These are phyloP conservation scores for Cryptosula pallasiana DNA, from an alignment of 2,888 invertebrate genomes.

Conservation along the genomic window DNA sequence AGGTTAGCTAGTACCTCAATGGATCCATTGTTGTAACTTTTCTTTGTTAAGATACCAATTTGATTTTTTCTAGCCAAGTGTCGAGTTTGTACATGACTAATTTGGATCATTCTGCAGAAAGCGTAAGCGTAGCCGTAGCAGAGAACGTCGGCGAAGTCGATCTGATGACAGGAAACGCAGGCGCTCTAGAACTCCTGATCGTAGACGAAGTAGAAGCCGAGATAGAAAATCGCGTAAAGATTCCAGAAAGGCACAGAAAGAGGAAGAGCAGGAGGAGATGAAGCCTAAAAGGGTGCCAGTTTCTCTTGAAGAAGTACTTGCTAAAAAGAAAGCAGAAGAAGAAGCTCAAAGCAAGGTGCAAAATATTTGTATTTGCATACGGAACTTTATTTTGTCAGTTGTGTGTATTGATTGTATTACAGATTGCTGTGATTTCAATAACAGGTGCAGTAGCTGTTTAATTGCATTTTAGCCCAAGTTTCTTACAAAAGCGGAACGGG, in stretches of 20 bases:
- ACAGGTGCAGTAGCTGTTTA: too few species aligned
- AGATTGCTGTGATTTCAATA: too few species aligned
- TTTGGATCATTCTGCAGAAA: conserved; percentile 17
- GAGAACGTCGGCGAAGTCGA: conserved; percentile 32
- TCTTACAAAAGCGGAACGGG: conserved; percentile 90
- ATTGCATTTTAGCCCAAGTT: conserved; percentile 70
- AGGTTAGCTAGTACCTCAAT: too few species aligned
- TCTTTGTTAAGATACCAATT: too few species aligned
- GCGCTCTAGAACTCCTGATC: conserved; percentile 16
- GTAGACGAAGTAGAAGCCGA: not conserved
- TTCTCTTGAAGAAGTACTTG: conserved; percentile 88
- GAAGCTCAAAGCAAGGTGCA: conserved; percentile 81
- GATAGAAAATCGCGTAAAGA: conserved; percentile 36
- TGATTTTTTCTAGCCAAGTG: too few species aligned
- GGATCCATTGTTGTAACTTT: too few species aligned
- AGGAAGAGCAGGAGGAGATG: conserved; percentile 29
- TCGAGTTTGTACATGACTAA: too few species aligned
- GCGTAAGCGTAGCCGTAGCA: conserved; percentile 31
- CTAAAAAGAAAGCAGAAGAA: conserved; percentile 93
- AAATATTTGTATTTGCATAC: too few species aligned
- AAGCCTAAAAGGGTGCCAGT: conserved; percentile 65
- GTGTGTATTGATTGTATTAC: too few species aligned
- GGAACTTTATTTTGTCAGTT: not conserved
- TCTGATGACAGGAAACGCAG: conserved; percentile 29
- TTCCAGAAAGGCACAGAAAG: conserved; percentile 30